These are phyloP conservation scores for Stegostoma tigrinum DNA, from an alignment of 2,113 vertebrate species.

Conservation along the genomic window DNA sequence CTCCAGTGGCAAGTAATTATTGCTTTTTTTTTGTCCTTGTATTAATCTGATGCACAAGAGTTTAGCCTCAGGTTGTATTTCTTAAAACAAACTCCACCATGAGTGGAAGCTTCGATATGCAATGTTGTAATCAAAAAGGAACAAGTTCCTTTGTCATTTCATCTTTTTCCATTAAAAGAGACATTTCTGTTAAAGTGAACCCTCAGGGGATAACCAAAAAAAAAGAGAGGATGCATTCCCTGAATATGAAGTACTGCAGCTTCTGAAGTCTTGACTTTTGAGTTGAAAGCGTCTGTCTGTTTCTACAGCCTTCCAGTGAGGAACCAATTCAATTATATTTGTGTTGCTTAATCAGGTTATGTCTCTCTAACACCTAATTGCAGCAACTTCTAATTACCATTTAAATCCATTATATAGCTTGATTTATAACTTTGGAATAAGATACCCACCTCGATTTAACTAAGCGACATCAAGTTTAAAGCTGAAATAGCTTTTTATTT, in stretches of 20 bases:
- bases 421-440: conserved; percentile 34
- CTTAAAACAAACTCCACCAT: conserved; percentile 47
- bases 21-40: neutral
- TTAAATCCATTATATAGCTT: neutral
- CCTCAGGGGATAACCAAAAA: conserved; percentile 61
- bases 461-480: neutral
- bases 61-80: conserved; percentile 48
- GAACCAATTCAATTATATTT: conserved; percentile 66
- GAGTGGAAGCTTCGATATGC: conserved; percentile 44
- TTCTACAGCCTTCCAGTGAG: conserved; percentile 60
- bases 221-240: conserved; percentile 56
- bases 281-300: conserved; percentile 68
- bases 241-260: conserved; percentile 52
- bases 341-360: conserved; percentile 59
- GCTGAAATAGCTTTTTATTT: neutral
- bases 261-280: conserved; percentile 52
- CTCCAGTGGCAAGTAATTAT: conserved; percentile 33
- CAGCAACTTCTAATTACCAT: conserved; percentile 42
- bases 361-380: conserved; percentile 52
- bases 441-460: conserved; percentile 15
- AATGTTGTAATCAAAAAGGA: conserved; percentile 52
- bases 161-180: conserved; percentile 76
- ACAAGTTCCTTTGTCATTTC: conserved; percentile 62
- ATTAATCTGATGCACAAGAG: conserved; percentile 19
- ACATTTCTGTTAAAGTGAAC: conserved; percentile 70